phyloP scores from a whole-genome alignment of 37 sponge, comb jelly and placozoan genomes.

The Agelas oroides region DNA sequence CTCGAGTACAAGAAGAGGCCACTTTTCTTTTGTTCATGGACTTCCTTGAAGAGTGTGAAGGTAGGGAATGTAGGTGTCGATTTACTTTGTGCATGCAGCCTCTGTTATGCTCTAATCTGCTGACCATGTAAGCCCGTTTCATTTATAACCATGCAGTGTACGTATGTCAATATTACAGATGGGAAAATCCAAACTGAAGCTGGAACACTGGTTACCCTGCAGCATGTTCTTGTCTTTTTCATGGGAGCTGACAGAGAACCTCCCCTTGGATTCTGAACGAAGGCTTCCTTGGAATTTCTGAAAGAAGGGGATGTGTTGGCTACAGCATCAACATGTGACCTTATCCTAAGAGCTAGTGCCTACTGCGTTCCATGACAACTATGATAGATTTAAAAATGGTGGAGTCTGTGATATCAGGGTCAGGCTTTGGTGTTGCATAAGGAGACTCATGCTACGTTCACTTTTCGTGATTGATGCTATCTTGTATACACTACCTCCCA shows the following conservation, averaged over 20 bases:
- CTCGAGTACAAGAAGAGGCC: neutral
- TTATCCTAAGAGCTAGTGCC: conserved; percentile 25
- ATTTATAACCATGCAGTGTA: too few species aligned
- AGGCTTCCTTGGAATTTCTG: neutral
- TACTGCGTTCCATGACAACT: conserved; percentile 8
- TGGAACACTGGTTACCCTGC: neutral
- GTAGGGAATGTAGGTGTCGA: too few species aligned
- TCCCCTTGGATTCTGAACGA: conserved; percentile 19
- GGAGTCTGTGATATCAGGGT: neutral
- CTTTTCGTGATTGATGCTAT: neutral
- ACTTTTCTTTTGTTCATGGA: neutral
- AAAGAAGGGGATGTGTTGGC: neutral
- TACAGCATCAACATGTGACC: conserved; percentile 37
- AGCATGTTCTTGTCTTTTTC: conserved; percentile 20
- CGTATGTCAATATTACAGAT: neutral
- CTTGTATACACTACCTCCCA: too few species aligned
- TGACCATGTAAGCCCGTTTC: too few species aligned
- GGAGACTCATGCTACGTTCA: neutral
- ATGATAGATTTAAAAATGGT: conserved; percentile 21
- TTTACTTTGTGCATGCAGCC: too few species aligned
- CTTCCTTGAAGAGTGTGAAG: neutral
- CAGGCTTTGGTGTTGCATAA: conserved; percentile 26
- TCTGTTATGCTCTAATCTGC: neutral
- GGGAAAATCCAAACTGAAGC: neutral
- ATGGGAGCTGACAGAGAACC: conserved; percentile 23